Conservation (phyloP, 92 coral and sea anemone species). For the Blastomussa wellsi region DNA sequence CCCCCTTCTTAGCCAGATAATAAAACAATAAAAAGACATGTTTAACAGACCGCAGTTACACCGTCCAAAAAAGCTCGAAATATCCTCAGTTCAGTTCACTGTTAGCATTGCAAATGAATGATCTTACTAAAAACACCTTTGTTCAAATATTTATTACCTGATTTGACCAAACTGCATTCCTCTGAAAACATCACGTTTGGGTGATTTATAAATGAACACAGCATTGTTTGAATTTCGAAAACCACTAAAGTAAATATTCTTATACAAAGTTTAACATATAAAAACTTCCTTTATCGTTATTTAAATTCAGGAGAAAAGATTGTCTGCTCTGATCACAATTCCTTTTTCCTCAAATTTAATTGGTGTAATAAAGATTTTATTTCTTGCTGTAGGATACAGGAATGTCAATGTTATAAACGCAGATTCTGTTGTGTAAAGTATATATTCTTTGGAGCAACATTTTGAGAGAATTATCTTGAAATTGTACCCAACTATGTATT, state of each 20-base stretch:
- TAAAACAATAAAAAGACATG: slow-evolving; percentile 1
- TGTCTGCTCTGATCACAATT: neutral
- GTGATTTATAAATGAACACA: too few species aligned
- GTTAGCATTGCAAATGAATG: neutral
- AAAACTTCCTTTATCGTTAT: neutral
- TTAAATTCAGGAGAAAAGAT: neutral
- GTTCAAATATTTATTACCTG: slow-evolving; percentile 5
- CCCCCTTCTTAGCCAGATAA: neutral
- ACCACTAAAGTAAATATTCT: neutral
- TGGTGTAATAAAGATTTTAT: neutral
- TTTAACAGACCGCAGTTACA: neutral
- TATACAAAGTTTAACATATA: neutral
- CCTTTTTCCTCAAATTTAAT: neutral
- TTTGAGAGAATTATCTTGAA: neutral
- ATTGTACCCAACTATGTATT: neutral
- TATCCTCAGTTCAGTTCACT: neutral
- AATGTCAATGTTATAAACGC: neutral
- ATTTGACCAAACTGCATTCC: slow-evolving; percentile 3
- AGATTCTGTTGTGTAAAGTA: neutral
- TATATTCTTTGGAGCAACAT: neutral
- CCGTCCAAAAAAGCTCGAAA: neutral
- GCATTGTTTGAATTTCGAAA: neutral
- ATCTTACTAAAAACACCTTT: neutral
- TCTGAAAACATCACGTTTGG: neutral
- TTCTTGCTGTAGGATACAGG: neutral